Conservation (phyloP, 1,140 invertebrate genomes). For the Tetramorium simillimum region DNA sequence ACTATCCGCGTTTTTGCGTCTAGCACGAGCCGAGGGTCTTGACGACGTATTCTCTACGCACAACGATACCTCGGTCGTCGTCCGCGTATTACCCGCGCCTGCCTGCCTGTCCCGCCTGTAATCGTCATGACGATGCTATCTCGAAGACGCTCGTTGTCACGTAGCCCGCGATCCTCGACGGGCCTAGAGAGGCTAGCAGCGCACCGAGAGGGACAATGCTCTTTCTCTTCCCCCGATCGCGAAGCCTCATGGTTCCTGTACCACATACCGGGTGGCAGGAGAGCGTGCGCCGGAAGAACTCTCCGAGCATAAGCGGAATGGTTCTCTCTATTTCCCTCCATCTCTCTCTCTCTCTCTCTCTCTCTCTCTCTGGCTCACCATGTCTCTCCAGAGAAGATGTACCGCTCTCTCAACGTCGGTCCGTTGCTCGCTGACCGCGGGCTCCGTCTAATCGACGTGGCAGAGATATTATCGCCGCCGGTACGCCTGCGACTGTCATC, state of each 20-base stretch:
- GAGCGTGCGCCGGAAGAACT: constrained; percentile 62
- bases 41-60: constrained; percentile 6
- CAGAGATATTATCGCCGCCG: constrained; percentile 66
- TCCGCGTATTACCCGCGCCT: constrained; percentile 34
- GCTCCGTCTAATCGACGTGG: constrained; percentile 72
- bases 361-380: constrained; percentile 30
- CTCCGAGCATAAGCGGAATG: constrained; percentile 41
- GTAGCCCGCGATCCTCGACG: constrained; percentile 52
- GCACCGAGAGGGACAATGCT: constrained; percentile 63
- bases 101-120: constrained; percentile 47
- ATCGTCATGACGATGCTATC: constrained; percentile 66
- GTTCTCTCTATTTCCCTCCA: not conserved
- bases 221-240: constrained; percentile 26
- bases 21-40: constrained; percentile 2
- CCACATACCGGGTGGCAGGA: constrained; percentile 39
- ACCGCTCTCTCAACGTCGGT: constrained; percentile 38
- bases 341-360: not conserved
- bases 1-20: constrained; percentile 32
- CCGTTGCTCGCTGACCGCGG: constrained; percentile 53
- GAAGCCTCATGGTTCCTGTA: constrained; percentile 41
- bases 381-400: constrained; percentile 47
- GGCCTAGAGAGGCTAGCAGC: constrained; percentile 60
- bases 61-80: constrained; percentile 30
- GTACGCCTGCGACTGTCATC: constrained; percentile 64
- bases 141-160: constrained; percentile 68